Evolutionary conservation across 2,888 invertebrate species (phyloP), one percentile per base, ranked within the genome.

Genomic region (Nephrotoma guestfalica): DNA sequence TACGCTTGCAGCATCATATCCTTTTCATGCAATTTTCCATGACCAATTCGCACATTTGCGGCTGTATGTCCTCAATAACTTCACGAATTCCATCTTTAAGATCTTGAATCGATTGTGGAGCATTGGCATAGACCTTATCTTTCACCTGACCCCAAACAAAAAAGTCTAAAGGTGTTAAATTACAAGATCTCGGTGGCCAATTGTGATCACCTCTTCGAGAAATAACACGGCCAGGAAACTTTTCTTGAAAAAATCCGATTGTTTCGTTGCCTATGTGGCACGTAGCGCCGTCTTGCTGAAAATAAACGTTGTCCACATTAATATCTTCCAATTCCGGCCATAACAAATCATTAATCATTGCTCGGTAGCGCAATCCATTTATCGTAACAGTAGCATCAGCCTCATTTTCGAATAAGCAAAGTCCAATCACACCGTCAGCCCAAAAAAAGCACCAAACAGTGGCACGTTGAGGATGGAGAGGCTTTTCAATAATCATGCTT

Each of bases 1-100:
- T 71, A 57, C 85, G 83, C 86, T 86, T 86, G 41, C 83, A 87
- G 86, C 11, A 86, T 71, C 86, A 86, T 85, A 86, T 86, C 86
- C 87, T 86, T 87, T 87, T 86, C 86, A 86, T 86, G 86, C 86
- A 87, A 87, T 87, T 87, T 87, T 87, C 86, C 86, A 87, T 87
- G 30, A 87, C 87, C 86, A 84, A 86, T 45, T 85, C 85, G 85
- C 87, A 42, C n/a, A 87, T 15, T 87, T 40, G 86, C 86, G 3
- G 86, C 85, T 41, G 40, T 87, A 87, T 87, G 51, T 57, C 51
- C 51, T 57, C 51, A 15, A 57, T 57, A 57, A 57, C n/a, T 18
- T 57, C 15, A 57, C 51, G 51, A 57, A 57, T 15, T 57, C 7
- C 51, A 57, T 57, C 51, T 57, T 57, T 15, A 57, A 57, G 51